These are phyloP conservation scores for Linnaemya tessellans DNA, from an alignment of 2,888 invertebrate species.

Conservation along the genomic window DNA sequence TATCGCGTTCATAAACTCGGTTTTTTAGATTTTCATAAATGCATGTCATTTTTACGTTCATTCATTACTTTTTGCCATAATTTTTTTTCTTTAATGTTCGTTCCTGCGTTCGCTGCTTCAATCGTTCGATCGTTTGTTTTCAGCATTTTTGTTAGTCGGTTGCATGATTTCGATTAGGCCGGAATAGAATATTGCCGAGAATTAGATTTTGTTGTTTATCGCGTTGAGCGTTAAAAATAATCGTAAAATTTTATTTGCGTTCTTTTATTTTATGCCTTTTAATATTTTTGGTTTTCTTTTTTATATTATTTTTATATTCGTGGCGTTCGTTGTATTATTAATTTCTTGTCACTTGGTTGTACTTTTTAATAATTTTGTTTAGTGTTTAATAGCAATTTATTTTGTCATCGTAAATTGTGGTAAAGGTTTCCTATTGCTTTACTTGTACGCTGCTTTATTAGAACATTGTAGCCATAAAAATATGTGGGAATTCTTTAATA, in stretches of 20 bases:
- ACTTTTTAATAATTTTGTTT: constrained; percentile 27
- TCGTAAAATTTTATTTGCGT: constrained; percentile 47
- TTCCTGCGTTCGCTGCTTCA: background rate
- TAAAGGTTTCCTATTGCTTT: constrained; percentile 9
- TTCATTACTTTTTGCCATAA: background rate
- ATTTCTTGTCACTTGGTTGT: constrained; percentile 71
- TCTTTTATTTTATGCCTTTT: constrained; percentile 25
- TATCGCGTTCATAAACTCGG: constrained; percentile 22
- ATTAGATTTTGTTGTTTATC: constrained; percentile 48
- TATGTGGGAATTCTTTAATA: too few species aligned
- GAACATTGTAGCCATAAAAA: background rate
- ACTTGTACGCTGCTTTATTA: background rate
- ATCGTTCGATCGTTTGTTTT: background rate
- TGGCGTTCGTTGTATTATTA: constrained; percentile 57
- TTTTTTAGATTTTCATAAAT: constrained; percentile 42
- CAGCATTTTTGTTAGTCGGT: constrained; percentile 3
- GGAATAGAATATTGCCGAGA: constrained; percentile 28
- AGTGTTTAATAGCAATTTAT: constrained; percentile 39
- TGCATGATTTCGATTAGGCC: constrained; percentile 16
- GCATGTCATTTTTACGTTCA: constrained; percentile 39
- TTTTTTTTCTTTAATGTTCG: background rate
- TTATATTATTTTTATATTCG: constrained; percentile 43
- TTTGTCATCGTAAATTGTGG: constrained; percentile 27
- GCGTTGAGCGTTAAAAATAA: constrained; percentile 60
- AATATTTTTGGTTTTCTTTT: constrained; percentile 49